These are phyloP conservation scores for Stenchaetothrips biformis DNA, from an alignment of 2,888 invertebrate genomes.

Conservation along the genomic window DNA sequence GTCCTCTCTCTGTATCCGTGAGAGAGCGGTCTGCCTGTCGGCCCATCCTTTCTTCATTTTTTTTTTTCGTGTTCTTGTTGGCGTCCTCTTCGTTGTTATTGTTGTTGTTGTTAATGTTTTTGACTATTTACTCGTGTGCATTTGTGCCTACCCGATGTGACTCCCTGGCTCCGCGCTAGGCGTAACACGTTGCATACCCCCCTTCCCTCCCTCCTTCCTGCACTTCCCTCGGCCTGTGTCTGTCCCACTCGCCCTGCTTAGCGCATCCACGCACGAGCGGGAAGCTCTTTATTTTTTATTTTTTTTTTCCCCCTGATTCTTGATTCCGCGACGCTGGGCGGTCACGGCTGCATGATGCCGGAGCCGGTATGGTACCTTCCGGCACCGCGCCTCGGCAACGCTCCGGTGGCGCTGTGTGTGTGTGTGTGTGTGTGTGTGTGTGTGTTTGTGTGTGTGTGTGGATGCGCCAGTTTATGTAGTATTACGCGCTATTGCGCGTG, in stretches of 20 bases:
- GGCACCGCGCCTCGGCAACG: neutral
- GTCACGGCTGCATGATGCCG: neutral
- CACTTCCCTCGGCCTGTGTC: no score
- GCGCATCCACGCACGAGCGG: no score
- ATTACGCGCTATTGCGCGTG: conserved; percentile 14
- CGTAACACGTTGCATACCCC: no score
- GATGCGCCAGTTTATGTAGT: neutral
- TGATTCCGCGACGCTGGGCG: no score
- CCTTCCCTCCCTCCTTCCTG: no score
- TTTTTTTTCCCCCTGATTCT: no score
- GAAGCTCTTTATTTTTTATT: no score
- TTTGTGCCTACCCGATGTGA: neutral
- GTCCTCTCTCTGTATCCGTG: neutral
- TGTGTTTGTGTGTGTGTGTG: neutral
- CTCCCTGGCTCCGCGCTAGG: no score
- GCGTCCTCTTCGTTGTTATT: neutral
- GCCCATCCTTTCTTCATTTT: neutral
- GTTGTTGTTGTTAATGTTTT: neutral
- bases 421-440: neutral
- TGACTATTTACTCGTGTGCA: no score
- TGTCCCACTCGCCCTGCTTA: no score
- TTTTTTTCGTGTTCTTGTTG: neutral
- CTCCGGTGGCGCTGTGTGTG: conserved; percentile 3
- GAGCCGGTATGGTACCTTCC: neutral
- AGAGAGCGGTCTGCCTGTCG: neutral